Evolutionary conservation across 2,113 vertebrate genomes (phyloP), one percentile per base, ranked within the genome.

Genomic region (Ceuthmochares aereus): DNA sequence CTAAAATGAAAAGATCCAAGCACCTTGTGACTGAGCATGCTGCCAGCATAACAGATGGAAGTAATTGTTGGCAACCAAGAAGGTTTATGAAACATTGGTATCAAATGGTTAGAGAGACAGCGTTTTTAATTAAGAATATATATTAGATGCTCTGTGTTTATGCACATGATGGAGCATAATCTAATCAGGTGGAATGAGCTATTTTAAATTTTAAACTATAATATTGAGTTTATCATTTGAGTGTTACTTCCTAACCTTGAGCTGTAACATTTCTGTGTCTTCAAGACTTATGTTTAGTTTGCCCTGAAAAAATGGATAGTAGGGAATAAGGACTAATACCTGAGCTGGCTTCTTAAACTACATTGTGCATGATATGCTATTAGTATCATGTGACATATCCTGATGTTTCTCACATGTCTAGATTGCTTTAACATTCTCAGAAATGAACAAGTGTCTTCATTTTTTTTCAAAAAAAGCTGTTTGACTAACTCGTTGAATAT

Each of bases 31-130:
- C 20, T 63, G 84, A 84, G 27, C 37, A 9, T 22, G 26, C 34
- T 95, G 95, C 90, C 94, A 94, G 54, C 60, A 4, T 64, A 89
- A 92, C 93, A 96, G 90, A 95, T 87, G 95, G 93, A 58, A 79
- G 54, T 43, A 68, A 73, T 47, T 80, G 52, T 15, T 87, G 74
- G 77, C 77, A 94, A 42, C 45, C 36, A 90, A 72, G 92, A 52
- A 74, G 25, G 34, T 42, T 85, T 79, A 26, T 34, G 74, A 92
- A 89, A 87, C 69, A 68, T 83, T 0, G 0, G 51, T 93, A 80
- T 89, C 59, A 68, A 92, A 47, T 83, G 34, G 43, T 66, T 72
- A 84, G 63, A 84, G 63, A 87, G 73, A 70, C 55, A 83, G 54
- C 12, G 55, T 70, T 94, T 95, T 91, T 5, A 85, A 60, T 82